Evolutionary conservation across 2,888 invertebrate species (phyloP), one percentile per base, ranked within the genome.

Genomic region (Metopia argyrocephala): DNA sequence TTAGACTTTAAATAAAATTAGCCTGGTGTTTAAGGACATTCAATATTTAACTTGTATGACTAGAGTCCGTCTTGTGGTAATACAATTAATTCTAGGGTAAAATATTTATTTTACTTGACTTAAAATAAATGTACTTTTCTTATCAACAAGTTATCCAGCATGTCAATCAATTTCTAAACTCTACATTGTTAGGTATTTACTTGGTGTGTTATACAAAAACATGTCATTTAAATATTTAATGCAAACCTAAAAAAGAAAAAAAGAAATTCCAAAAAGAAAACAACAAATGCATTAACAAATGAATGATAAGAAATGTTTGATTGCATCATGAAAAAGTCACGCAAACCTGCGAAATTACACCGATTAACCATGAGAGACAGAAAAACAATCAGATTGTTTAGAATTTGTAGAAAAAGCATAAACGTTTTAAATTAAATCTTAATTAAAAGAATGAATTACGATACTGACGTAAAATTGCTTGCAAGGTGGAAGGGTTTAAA

Each of bases 211-310:
- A 3, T 12, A 45, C 5, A 45, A 68, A 57, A 20, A 66, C 25
- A 66, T 64, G 31, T 66, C 23, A 59, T 68, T 71, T 68, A 20
- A 80, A 71, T 64, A 57, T 57, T 76, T 52, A 80, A 80, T 76
- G 64, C n/a, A n/a, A 50, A 21, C 54, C n/a, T 12, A 21, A 20
- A 28, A 54, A 45, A 45, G 25, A 57, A 38, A 18, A 59, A 20
- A 23, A n/a, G n/a, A n/a, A n/a, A n/a, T n/a, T n/a, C n/a, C n/a
- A 38, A 38, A 12, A 38, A 38, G 9, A 38, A 15, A 15, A 12
- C 9, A 2, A 38, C 6, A 59, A 70, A 59, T 31, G 25, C 15
- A 28, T 27, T 73, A 18, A 70, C 64, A 64, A 66, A 38, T 27
- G 15, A 56, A 56, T 64, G 27, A n/a, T 31, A 21, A 65, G 20